Base-by-base conservation (phyloP, 1,140 invertebrate species). In the Habropoda laboriosa region DNA sequence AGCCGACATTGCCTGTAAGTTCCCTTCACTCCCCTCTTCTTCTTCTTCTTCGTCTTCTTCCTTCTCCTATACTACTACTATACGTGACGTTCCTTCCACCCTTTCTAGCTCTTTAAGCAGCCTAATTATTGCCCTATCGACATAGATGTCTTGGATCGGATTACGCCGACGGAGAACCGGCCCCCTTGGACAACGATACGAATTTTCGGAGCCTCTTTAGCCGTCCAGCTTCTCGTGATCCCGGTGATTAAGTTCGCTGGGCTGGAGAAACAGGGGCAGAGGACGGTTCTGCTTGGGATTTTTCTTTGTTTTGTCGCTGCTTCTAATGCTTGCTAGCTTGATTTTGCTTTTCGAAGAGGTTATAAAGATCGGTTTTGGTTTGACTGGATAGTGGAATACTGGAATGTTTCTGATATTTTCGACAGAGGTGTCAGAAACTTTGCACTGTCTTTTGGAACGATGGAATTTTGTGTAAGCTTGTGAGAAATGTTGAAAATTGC, bases 101-200 rank as follows among this genome's bases (percentile, higher is more conserved):
- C 55, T 57, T 66, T 66, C 61, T 76, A 78, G 57, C 68, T 61
- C 60, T 83, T 80, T 80, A 84, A 91, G 87, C 90, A 88, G 89
- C 89, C 90, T 90, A 91, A 91, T 91, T 91, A 91, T 89, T 90
- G 86, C 87, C 86, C 88, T 91, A 91, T 91, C 90, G 89, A 88
- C 88, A 87, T 75, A 82, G 86, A 89, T 86, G 89, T 89, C 89
- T 88, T 71, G 88, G 88, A 86, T 91, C 89, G 88, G 86, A 87
- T 91, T 91, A 91, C 89, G 66, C 79, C 79, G 72, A 63, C 77
- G 38, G 38, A n/a, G n/a, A 55, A 42, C 32, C 13, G 67, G 42
- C 13, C 38, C 42, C 58, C 40, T 73, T 13, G 58, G 38, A 45
- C 76, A 64, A 64, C 70, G 68, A 63, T 73, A 47, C 57, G 68